A percentile compares a stretch with the other conserved stretches of the same genome.
Conservation (phyloP, 2,113 vertebrate genomes). For the Arenaria interpres region DNA sequence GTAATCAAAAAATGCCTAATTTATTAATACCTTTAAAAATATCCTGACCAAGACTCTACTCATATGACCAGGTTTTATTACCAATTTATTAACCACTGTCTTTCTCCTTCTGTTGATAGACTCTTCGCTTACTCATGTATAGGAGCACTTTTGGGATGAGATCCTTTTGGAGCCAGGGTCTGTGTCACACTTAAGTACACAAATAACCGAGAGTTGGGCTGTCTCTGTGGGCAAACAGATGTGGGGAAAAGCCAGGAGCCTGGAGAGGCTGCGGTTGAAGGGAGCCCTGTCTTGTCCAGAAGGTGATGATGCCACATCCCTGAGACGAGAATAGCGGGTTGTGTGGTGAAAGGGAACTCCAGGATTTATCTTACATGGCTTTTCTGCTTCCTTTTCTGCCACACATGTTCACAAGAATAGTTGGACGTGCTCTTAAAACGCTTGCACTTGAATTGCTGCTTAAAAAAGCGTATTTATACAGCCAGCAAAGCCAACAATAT, state of each 20-base stretch:
- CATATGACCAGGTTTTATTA: neutral
- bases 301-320: neutral
- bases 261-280: neutral
- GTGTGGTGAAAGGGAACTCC: neutral
- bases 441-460: neutral
- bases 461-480: neutral
- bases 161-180: neutral
- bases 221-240: neutral
- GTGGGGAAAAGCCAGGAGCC: neutral
- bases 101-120: neutral
- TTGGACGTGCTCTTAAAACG: neutral
- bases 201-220: neutral
- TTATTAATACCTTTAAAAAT: neutral
- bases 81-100: neutral
- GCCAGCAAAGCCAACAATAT: neutral
- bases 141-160: neutral
- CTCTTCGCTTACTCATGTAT: neutral
- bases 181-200: neutral
- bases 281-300: neutral
- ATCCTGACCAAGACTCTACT: neutral
- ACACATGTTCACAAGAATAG: slow-evolving; percentile 9
- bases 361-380: neutral
- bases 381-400: slow-evolving; percentile 6
- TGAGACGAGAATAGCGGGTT: neutral
- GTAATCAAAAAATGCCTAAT: neutral